A percentile compares a stretch with the other conserved stretches of the same genome.
Conservation (phyloP, 1,140 invertebrate genomes). For the Drosophila nannoptera region DNA sequence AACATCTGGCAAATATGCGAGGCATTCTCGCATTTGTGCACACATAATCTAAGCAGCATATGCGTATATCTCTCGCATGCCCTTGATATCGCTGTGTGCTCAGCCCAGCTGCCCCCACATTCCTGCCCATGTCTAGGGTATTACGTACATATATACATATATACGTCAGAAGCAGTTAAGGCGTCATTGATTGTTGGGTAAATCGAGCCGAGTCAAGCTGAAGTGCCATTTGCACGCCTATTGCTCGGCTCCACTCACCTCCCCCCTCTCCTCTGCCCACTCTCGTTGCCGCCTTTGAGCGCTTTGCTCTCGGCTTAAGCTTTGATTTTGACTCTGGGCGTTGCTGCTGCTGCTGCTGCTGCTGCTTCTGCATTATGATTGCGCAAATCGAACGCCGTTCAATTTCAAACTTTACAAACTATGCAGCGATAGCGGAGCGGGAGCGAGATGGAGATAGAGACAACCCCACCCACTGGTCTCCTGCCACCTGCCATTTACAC, state of each 20-base stretch:
- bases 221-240: constrained; percentile 19
- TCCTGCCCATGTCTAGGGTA: background rate
- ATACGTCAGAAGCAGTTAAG: background rate
- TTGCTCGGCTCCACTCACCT: background rate
- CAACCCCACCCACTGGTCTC: background rate
- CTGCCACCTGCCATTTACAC: constrained; percentile 9
- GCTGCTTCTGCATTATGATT: constrained; percentile 14
- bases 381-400: constrained; percentile 1
- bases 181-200: constrained; percentile 5
- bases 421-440: background rate
- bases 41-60: too few relatives aligned
- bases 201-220: constrained; percentile 10
- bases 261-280: too few relatives aligned
- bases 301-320: constrained; percentile 1
- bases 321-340: constrained; percentile 4
- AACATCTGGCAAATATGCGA: background rate
- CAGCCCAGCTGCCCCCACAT: background rate
- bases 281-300: too few relatives aligned
- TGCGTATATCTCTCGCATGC: too few relatives aligned
- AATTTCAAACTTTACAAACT: constrained; percentile 8
- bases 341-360: constrained; percentile 8
- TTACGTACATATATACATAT: too few relatives aligned
- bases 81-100: too few relatives aligned
- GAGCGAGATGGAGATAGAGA: background rate
- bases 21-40: background rate